A percentile compares a stretch with the other conserved stretches of the same genome.
Evolutionary conservation across 1,140 invertebrate genomes (phyloP).

Genomic region (Trichogramma pretiosum): DNA sequence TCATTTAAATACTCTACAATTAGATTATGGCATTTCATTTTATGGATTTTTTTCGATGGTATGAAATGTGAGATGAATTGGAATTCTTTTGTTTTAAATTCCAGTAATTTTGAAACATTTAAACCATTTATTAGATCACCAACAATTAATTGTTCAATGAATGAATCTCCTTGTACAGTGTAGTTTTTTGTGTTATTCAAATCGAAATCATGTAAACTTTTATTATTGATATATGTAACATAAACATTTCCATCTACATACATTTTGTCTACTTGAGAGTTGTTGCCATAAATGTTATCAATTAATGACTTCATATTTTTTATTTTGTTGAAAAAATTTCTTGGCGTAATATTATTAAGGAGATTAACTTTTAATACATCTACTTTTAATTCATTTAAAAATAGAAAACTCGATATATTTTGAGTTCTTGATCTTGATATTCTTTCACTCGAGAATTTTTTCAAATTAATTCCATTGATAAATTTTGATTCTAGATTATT

Average conservation of each 20-base stretch:
- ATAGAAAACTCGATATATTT: conserved; percentile 22
- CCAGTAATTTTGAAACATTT: conserved; percentile 24
- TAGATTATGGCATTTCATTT: conserved; percentile 18
- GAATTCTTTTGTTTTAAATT: no score
- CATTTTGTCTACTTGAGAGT: conserved; percentile 13
- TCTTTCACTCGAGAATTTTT: conserved; percentile 17
- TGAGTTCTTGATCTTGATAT: conserved; percentile 20
- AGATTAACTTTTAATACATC: conserved; percentile 16
- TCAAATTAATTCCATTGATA: conserved; percentile 24
- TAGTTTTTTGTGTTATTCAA: conserved; percentile 12
- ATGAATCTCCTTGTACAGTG: conserved; percentile 12
- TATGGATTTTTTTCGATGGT: conserved; percentile 21
- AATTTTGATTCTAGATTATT: conserved; percentile 17
- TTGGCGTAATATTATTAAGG: conserved; percentile 23
- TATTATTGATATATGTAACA: conserved; percentile 20
- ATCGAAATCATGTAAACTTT: conserved; percentile 18
- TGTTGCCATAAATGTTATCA: background rate
- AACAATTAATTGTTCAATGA: conserved; percentile 25
- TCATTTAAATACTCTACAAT: conserved; percentile 22
- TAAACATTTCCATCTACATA: conserved; percentile 22
- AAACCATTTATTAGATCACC: conserved; percentile 24
- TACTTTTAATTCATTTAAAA: conserved; percentile 20
- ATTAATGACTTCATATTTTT: background rate
- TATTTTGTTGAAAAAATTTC: conserved; percentile 15
- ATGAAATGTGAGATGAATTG: no score